Evolutionary conservation across 2,888 invertebrate species (phyloP), one percentile per base, ranked within the genome.

Genomic region (Apoda limacodes): DNA sequence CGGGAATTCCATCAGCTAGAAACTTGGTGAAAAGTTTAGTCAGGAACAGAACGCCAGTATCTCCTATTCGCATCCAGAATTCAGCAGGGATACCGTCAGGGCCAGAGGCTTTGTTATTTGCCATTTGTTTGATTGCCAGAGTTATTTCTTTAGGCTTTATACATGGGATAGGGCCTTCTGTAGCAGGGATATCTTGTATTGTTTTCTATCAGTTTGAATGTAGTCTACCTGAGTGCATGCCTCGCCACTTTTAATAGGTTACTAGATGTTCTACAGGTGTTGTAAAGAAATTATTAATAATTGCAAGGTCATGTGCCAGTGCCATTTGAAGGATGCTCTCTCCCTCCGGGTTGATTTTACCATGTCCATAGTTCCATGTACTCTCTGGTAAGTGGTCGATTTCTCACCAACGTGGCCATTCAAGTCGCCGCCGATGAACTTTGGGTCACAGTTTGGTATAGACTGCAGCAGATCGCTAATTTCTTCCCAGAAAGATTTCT

Each of bases 231-330:
- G 39, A 1, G 39, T 31, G 2, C 2, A 11, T 4, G 25, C 2
- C 2, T 10, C 19, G 5, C 32, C 34, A 14, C 45, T 36, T 26
- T 33, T 37, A n/a, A 9, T 40, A 44, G 1, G 38, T 36, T 3
- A 39, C 32, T 14, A 35, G 23, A n/a, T n/a, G n/a, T n/a, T n/a
- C n/a, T n/a, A n/a, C n/a, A n/a, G n/a, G n/a, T n/a, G n/a, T n/a
- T 22, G 32, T 23, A 21, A 34, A 40, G 12, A 13, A 32, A 2
- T 40, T 39, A 12, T 39, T 42, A 9, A 35, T 15, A 2, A 34
- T 19, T 24, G 33, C 28, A 1, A 35, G 21, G 9, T 30, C 13
- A 3, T 25, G 27, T 10, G 21, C 17, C 3, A 22, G 7, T n/a
- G 33, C 27, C 6, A 37, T 25, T 10, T 30, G 13, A 6, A 34